Base-by-base conservation (phyloP, 92 coral and sea anemone species). In the Epizoanthus scotinus region DNA sequence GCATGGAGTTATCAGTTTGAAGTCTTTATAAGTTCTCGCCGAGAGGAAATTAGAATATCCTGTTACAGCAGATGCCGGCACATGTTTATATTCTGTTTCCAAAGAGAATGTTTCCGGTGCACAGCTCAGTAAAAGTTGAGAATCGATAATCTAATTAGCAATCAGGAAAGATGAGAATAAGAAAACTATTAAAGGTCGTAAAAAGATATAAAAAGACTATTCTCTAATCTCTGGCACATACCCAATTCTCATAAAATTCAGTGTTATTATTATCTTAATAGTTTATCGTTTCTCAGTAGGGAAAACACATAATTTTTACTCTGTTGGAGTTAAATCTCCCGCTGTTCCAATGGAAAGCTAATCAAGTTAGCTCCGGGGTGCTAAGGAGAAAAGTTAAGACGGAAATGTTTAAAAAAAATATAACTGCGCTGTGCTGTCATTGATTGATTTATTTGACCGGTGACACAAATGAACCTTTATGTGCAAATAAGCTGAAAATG, bases 281-380 rank as follows among this genome's bases (percentile, higher is more conserved):
- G 17, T 27, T 59, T 36, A 58, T 59, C 81, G 56, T 40, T 60
- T 59, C 44, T 55, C 61, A 59, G 63, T 75, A 15, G 63, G 63
- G 59, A 79, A 55, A 53, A 79, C 63, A 42, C 83, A 64, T 63
- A 79, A 64, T 49, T 67, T 34, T 67, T 24, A 31, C 83, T 64
- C 72, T 21, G 74, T 64, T 79, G 83, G 83, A 52, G 78, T 67
- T 59, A 15, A 28, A 8, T 55, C 74, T 36, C 86, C 20, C 19
- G 59, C 79, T 73, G 86, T 25, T 74, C 59, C 28, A 86, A 17
- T 67, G 86, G 58, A 17, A 86, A 73, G 78, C 86, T 86, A 86
- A 86, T 86, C 81, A 71, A 81, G 52, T 71, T 79, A 80, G 28
- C 85, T 54, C 85, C 67, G 15, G 85, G 85, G 82, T 34, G 68